Conservation (phyloP, 1,140 invertebrate species). For the Hypothenemus hampei region DNA sequence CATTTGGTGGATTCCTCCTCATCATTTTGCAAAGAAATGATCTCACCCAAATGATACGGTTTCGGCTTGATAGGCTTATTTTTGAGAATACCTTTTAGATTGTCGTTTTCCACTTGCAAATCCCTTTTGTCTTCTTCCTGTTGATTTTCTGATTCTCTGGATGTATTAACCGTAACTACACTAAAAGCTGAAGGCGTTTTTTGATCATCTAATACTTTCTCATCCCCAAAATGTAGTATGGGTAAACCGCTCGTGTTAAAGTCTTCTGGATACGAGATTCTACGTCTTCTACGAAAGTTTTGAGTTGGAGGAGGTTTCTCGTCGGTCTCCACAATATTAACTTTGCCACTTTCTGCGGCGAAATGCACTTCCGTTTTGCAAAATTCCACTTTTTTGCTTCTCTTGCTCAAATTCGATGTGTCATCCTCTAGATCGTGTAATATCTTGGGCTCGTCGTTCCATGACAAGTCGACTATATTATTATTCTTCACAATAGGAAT, state of each 20-base stretch:
- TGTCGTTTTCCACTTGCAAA: conserved; percentile 39
- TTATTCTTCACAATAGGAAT: conserved; percentile 38
- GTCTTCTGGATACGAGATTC: conserved; percentile 40
- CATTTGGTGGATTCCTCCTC: conserved; percentile 44
- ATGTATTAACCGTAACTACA: conserved; percentile 41
- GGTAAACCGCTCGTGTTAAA: conserved; percentile 44
- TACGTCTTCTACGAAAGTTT: conserved; percentile 63
- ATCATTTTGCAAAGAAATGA: conserved; percentile 32
- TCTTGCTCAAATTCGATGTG: conserved; percentile 45
- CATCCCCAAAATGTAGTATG: conserved; percentile 52
- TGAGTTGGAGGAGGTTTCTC: conserved; percentile 77
- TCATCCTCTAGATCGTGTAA: too few species aligned
- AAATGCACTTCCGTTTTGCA: conserved; percentile 84
- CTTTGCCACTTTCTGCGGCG: conserved; percentile 73
- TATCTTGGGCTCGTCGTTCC: conserved; percentile 33
- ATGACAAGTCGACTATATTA: conserved; percentile 29
- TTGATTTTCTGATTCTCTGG: conserved; percentile 13
- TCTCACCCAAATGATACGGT: conserved; percentile 62
- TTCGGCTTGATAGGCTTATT: conserved; percentile 65
- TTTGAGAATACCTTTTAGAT: conserved; percentile 64
- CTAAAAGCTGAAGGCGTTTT: conserved; percentile 23
- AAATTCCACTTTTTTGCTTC: conserved; percentile 73
- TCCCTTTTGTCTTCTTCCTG: conserved; percentile 46
- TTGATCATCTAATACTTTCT: conserved; percentile 42
- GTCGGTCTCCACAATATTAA: conserved; percentile 82